These are phyloP conservation scores for Bujurquina vittata DNA, from an alignment of 2,113 vertebrate genomes.

Conservation along the genomic window DNA sequence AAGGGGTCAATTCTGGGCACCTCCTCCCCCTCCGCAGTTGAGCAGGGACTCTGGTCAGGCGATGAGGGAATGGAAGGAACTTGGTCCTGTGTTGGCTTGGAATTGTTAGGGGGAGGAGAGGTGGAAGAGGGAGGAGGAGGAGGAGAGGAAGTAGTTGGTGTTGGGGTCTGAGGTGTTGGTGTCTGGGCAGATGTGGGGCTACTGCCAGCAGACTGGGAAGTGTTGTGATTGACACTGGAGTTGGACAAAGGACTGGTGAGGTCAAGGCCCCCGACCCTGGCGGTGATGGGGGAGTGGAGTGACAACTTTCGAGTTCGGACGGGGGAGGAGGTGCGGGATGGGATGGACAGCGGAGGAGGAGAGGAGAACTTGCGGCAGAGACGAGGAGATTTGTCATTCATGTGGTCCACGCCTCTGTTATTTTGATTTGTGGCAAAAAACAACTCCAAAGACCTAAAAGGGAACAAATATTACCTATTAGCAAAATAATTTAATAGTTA, in stretches of 20 bases:
- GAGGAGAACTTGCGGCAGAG: slow-evolving; percentile 96
- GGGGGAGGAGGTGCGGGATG: slow-evolving; percentile 90
- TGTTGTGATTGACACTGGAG: slow-evolving; percentile 74
- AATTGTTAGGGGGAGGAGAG: slow-evolving; percentile 83
- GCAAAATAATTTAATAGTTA: background rate
- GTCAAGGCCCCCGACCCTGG: slow-evolving; percentile 88
- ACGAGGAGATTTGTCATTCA: slow-evolving; percentile 91
- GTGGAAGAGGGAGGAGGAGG: slow-evolving; percentile 77
- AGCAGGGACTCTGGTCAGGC: slow-evolving; percentile 87
- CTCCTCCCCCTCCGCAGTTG: slow-evolving; percentile 83
- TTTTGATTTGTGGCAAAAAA: slow-evolving; percentile 96
- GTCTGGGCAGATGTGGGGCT: slow-evolving; percentile 83
- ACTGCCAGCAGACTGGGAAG: slow-evolving; percentile 83
- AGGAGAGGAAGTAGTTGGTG: slow-evolving; percentile 78
- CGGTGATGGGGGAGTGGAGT: slow-evolving; percentile 89
- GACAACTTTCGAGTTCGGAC: slow-evolving; percentile 92
- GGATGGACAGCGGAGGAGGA: slow-evolving; percentile 90
- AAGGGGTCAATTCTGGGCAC: slow-evolving; percentile 87
- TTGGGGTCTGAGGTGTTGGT: slow-evolving; percentile 75
- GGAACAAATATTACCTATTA: background rate
- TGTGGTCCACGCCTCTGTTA: slow-evolving; percentile 84
- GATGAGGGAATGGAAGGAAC: slow-evolving; percentile 82
- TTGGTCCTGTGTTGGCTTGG: slow-evolving; percentile 84
- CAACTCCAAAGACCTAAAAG: slow-evolving; percentile 91
- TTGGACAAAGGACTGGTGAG: slow-evolving; percentile 82